Percentiles rank a stretch among this genome's conserved stretches.
Conservation (phyloP, 2,113 vertebrate species). For the Pterocles orientalis region DNA sequence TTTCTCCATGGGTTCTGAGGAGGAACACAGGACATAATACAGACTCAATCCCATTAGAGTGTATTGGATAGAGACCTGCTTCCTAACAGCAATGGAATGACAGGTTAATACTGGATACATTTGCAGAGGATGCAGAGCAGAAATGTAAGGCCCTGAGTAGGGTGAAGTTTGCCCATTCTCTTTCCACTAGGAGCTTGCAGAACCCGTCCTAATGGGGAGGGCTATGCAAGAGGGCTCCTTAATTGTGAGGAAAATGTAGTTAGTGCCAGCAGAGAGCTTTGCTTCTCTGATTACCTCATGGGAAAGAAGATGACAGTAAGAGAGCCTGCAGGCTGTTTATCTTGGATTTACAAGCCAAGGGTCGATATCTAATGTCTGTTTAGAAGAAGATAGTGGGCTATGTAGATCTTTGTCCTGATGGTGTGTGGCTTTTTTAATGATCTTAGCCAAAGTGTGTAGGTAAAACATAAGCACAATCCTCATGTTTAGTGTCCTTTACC, state of each 20-base stretch:
- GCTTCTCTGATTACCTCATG: background rate
- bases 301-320: background rate
- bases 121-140: background rate
- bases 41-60: background rate
- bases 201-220: background rate
- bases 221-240: background rate
- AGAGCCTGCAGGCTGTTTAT: background rate
- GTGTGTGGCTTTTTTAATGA: background rate
- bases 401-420: background rate
- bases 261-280: background rate
- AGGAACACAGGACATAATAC: background rate
- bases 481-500: background rate
- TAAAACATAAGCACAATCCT: background rate
- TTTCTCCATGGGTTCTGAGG: background rate
- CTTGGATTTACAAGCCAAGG: background rate
- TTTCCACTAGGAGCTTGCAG: background rate
- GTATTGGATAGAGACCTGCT: background rate
- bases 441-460: background rate
- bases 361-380: background rate
- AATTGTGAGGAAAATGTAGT: background rate
- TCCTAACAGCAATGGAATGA: rapidly evolving
- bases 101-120: too few relatives aligned
- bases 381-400: background rate
- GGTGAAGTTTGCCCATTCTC: rapidly evolving
- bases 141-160: background rate